Evolutionary conservation across 2,888 invertebrate genomes (phyloP).

Genomic region (Syrphus vitripennis): DNA sequence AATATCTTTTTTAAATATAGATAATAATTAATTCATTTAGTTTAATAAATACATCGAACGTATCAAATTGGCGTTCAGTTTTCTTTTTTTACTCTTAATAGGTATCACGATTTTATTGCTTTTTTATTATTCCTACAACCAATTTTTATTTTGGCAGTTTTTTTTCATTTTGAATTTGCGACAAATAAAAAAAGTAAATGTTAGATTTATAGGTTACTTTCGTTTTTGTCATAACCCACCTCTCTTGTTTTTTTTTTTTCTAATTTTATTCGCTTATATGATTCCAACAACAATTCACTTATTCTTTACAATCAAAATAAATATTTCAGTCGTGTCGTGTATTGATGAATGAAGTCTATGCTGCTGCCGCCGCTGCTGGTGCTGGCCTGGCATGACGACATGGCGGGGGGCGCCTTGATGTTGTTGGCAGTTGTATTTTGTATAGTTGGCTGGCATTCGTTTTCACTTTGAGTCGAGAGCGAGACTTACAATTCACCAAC

Average conservation of each 20-base stretch:
- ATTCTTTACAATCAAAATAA: not conserved
- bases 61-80: no score
- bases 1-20: no score
- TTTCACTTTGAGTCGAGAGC: slow-evolving; percentile 18
- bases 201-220: not conserved
- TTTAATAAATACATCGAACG: no score
- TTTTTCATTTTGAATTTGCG: not conserved
- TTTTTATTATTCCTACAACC: no score
- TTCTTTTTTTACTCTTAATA: no score
- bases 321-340: not conserved
- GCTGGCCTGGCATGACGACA: not conserved
- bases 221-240: not conserved
- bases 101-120: no score
- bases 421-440: not conserved
- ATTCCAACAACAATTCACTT: not conserved
- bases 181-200: not conserved
- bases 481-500: not conserved
- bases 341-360: slow-evolving; percentile 10
- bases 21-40: no score
- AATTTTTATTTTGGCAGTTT: not conserved
- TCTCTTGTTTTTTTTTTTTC: not conserved
- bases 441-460: not conserved
- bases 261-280: not conserved
- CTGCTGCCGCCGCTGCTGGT: no score
- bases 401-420: slow-evolving; percentile 6